Base-by-base conservation (phyloP, 2,113 vertebrate species). In the Nerophis ophidion region DNA sequence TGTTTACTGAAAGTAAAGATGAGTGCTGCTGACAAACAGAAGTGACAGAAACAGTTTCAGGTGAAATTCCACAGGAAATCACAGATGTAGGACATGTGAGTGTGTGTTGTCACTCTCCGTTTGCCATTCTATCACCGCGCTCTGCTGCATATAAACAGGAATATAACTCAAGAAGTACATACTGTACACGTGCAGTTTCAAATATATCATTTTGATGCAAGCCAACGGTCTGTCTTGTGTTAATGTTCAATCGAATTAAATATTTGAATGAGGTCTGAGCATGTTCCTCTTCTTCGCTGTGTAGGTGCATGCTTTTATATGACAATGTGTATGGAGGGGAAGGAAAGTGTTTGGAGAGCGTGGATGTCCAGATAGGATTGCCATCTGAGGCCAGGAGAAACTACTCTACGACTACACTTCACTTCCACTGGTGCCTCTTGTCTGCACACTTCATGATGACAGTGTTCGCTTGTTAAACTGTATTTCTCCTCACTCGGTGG, bases 371-470 rank as follows among this genome's bases (percentile, higher is more conserved):
- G 46, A 66, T 54, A 50, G 48, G 50, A 4, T 38, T 38, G 47
- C 17, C 49, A 50, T 61, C 42, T 49, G 53, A 66, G 57, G 65
- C 42, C 55, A 63, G 65, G 50, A 53, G 36, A 40, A 64, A 49
- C 49, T 60, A 40, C 58, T 64, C 33, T 51, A 45, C 38, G 16
- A 26, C 44, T 33, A 35, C 48, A 71, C 60, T 76, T 57, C 48
- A 70, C 60, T 56, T 33, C 46, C 50, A 57, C 58, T 36, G 52
- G 58, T 60, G 46, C 46, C 70, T 72, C 65, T 68, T 71, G 46
- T 60, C 52, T 65, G 60, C 35, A 57, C 70, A 73, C 71, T 77
- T 79, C 56, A 79, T 60, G 67, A 15, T 64, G 65, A 55, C 52
- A 68, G 60, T 55, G 55, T 68, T 66, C 63, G 63, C 57, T 69